Percentiles rank a stretch among this genome's conserved stretches.
phyloP scores from a whole-genome alignment of 1,140 invertebrate genomes.

The Neocloeon triangulifer region DNA sequence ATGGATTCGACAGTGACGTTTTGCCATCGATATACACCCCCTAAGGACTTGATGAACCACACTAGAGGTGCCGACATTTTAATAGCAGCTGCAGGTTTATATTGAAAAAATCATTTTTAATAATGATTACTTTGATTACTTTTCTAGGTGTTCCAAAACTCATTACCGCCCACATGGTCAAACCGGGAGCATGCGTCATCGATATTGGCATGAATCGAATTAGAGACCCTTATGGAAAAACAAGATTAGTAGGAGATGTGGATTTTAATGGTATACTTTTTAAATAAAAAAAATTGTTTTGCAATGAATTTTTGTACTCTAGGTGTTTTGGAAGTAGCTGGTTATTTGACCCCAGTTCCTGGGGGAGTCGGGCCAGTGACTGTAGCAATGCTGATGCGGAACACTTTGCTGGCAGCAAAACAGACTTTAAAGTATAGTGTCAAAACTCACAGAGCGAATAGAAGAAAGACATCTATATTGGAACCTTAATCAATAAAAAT shows the following conservation, averaged over 20 bases:
- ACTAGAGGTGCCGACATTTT: conserved; percentile 60
- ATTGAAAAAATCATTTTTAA: conserved; percentile 3
- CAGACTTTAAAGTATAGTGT: conserved; percentile 12
- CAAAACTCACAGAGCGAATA: too few relatives aligned
- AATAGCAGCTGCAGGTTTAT: conserved; percentile 49
- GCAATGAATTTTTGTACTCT: not conserved
- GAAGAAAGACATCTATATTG: too few relatives aligned
- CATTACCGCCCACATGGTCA: conserved; percentile 66
- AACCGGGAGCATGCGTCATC: conserved; percentile 66
- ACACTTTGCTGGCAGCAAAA: conserved; percentile 49
- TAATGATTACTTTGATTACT: conserved; percentile 6
- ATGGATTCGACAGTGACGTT: conserved; percentile 70
- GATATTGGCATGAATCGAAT: conserved; percentile 70
- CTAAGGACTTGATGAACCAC: conserved; percentile 39
- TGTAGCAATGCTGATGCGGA: conserved; percentile 70
- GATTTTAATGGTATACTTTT: conserved; percentile 42
- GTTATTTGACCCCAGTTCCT: conserved; percentile 64
- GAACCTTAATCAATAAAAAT: too few relatives aligned
- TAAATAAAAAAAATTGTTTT: not conserved
- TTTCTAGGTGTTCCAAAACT: conserved; percentile 46
- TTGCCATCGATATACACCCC: conserved; percentile 66
- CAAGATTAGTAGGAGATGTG: conserved; percentile 66
- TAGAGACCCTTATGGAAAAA: conserved; percentile 35
- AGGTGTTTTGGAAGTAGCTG: conserved; percentile 50
- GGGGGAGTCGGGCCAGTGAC: conserved; percentile 81